Conservation (phyloP, 2,113 vertebrate species). For the Phalacrocorax brasilianus region DNA sequence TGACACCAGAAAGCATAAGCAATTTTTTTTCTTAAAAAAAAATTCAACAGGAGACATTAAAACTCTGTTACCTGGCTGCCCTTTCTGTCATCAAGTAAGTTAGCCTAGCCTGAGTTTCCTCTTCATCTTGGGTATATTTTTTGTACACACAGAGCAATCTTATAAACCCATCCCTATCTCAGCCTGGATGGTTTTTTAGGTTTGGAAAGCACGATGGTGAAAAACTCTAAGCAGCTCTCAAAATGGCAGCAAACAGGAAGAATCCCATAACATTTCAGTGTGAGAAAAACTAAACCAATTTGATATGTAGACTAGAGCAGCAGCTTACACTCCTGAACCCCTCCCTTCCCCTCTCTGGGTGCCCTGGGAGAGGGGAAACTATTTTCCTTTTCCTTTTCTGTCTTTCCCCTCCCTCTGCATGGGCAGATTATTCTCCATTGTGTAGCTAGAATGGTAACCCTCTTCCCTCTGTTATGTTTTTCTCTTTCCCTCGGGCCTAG, state of each 20-base stretch:
- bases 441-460: neutral
- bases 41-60: neutral
- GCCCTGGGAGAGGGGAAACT: neutral
- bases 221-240: neutral
- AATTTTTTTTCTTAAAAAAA: neutral
- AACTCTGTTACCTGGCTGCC: neutral
- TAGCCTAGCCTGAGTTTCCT: neutral
- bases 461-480: neutral
- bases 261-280: neutral
- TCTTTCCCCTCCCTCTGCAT: neutral
- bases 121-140: neutral
- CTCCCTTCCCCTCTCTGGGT: rapidly evolving
- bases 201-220: neutral
- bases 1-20: neutral
- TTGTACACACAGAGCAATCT: neutral
- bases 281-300: neutral
- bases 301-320: neutral
- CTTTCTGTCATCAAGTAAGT: neutral
- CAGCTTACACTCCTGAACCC: neutral
- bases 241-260: neutral
- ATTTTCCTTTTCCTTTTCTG: neutral
- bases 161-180: neutral
- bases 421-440: neutral
- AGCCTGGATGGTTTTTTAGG: neutral
- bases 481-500: neutral